phyloP scores from a whole-genome alignment of 2,888 invertebrate genomes.

The Plemyria rubiginata region DNA sequence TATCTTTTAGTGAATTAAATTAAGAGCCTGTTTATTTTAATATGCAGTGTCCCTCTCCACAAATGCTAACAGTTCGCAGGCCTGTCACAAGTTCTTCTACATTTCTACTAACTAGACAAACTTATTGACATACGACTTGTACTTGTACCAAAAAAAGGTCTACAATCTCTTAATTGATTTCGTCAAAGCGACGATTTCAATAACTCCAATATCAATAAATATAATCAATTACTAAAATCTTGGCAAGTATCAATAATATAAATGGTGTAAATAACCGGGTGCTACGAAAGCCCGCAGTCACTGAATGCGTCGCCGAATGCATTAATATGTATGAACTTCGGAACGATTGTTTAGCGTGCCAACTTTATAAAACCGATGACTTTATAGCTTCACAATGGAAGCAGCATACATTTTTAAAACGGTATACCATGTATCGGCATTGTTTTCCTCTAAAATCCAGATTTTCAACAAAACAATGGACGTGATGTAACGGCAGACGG shows the following conservation, averaged over 20 bases:
- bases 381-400: conserved; percentile 42
- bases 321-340: conserved; percentile 69
- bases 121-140: too few relatives aligned
- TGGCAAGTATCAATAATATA: conserved; percentile 38
- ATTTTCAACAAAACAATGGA: conserved; percentile 1
- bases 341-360: conserved; percentile 49
- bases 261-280: conserved; percentile 53
- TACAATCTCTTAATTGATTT: too few relatives aligned
- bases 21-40: background rate
- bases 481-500: background rate
- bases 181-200: too few relatives aligned
- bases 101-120: too few relatives aligned
- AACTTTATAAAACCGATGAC: conserved; percentile 49
- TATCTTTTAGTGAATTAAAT: background rate
- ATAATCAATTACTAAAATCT: conserved; percentile 44
- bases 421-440: conserved; percentile 21
- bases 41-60: background rate
- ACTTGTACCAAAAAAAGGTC: too few relatives aligned
- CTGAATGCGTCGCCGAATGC: conserved; percentile 57
- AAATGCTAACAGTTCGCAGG: background rate
- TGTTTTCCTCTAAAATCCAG: conserved; percentile 13
- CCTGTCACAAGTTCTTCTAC: background rate
- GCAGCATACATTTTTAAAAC: conserved; percentile 39
- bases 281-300: conserved; percentile 52
- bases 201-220: conserved; percentile 8